Base-by-base conservation (phyloP, 2,797 vertebrate species). In the Threskiornis aethiopicus region DNA sequence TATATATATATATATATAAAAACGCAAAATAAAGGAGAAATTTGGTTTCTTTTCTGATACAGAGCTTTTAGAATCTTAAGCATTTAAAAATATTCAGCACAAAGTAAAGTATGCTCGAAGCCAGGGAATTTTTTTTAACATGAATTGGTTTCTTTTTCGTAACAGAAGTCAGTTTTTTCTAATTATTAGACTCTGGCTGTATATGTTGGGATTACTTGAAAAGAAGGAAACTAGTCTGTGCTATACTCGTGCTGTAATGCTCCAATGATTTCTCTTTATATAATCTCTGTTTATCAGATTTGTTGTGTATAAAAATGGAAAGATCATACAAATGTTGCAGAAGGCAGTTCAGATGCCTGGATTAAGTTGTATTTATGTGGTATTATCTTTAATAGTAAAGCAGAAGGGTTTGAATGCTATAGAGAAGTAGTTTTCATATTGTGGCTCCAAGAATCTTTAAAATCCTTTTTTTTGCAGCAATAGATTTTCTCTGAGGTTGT, bases 251-350 rank as follows among this genome's bases (percentile, higher is more conserved):
- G 39, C 57, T 66, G 61, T 90, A 95, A 93, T 89, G 44, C 71
- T 92, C 61, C 78, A 59, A 61, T 0, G 0, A 89, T 71, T 92
- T 93, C 54, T 89, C 35, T 94, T 92, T 86, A 78, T 87, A 92
- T 96, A 97, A 97, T 97, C 96, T 93, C 81, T 93, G 82, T 97
- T 96, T 92, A 97, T 95, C 95, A 95, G 97, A 95, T 97, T 94
- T 96, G 67, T 44, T 93, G 89, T 81, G 82, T 92, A 93, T 76
- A 96, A 97, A 97, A 97, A 94, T 39, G 79, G 96, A 96, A 96
- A 86, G 92, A 96, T 95, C 92, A 92, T 57, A 61, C 93, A 88
- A 89, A 93, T 86, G 90, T 78, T 93, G 83, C 89, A 93, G 87
- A 88, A 95, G 67, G 84, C 89, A 86, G 75, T 92, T 93, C 79